phyloP scores from a whole-genome alignment of 2,113 vertebrate species.

The Tonatia bakeri region DNA sequence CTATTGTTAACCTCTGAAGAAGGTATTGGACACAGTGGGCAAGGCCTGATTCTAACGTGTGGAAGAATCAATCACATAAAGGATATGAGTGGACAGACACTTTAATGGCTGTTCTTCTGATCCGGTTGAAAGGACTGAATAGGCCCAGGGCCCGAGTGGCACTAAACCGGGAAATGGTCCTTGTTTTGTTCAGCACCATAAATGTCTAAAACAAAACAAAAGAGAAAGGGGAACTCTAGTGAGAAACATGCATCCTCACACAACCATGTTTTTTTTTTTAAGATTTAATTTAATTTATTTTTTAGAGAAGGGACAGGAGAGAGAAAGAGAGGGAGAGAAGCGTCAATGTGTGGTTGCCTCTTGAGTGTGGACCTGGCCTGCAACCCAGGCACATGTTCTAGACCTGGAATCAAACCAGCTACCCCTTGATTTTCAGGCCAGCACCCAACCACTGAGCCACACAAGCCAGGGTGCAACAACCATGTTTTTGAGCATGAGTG shows the following conservation, averaged over 20 bases:
- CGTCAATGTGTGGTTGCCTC: too few species aligned
- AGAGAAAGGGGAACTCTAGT: neutral
- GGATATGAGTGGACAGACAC: constrained; percentile 98
- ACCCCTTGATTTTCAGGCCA: too few species aligned
- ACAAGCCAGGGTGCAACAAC: neutral
- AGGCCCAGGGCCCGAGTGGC: constrained; percentile 94
- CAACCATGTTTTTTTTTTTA: neutral
- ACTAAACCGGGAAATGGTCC: constrained; percentile 97
- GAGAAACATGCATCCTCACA: neutral
- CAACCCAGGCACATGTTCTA: too few species aligned
- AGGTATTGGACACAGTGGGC: neutral
- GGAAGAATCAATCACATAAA: constrained; percentile 75
- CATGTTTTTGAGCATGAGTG: neutral
- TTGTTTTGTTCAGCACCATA: constrained; percentile 96
- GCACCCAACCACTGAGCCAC: too few species aligned
- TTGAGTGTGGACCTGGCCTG: too few species aligned
- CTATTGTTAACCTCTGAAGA: neutral
- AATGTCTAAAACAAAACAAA: constrained; percentile 84
- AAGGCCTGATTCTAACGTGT: neutral
- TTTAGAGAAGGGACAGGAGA: too few species aligned
- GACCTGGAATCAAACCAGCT: too few species aligned
- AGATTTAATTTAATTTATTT: too few species aligned
- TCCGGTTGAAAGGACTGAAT: constrained; percentile 93
- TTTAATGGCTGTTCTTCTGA: constrained; percentile 91
- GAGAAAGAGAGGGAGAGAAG: too few species aligned